Evolutionary conservation across 2,113 vertebrate species (phyloP).

Genomic region (Poecilia latipinna): DNA sequence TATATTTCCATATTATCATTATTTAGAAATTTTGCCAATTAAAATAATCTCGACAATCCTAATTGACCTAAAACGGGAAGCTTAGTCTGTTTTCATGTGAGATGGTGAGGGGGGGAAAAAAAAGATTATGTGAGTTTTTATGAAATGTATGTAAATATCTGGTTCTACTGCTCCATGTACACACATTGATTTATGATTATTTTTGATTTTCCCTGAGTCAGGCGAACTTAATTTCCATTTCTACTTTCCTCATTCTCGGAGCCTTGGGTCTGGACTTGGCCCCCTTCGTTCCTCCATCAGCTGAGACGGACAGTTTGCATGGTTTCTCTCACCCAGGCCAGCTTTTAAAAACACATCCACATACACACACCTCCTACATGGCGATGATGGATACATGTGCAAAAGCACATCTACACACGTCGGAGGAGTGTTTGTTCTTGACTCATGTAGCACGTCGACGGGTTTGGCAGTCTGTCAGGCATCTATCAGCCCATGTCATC

Average conservation of each 20-base stretch:
- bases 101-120: too few species aligned
- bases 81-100: too few species aligned
- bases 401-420: slow-evolving; percentile 38
- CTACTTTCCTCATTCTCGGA: slow-evolving; percentile 42
- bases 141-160: too few species aligned
- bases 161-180: too few species aligned
- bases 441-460: slow-evolving; percentile 56
- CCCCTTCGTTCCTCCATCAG: slow-evolving; percentile 39
- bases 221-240: slow-evolving; percentile 10
- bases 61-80: too few species aligned
- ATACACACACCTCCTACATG: slow-evolving; percentile 61
- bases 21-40: too few species aligned
- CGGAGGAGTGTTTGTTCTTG: slow-evolving; percentile 63
- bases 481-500: slow-evolving; percentile 60
- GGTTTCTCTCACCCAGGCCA: slow-evolving; percentile 16
- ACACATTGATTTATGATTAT: too few species aligned
- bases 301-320: slow-evolving; percentile 28
- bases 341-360: not conserved
- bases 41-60: too few species aligned
- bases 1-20: too few species aligned
- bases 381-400: slow-evolving; percentile 47
- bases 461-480: slow-evolving; percentile 60
- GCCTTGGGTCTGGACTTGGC: slow-evolving; percentile 12
- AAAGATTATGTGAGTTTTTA: too few species aligned
- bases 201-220: not conserved